These are phyloP conservation scores for Matsumyia berberina DNA, from an alignment of 2,888 invertebrate genomes.

Conservation along the genomic window DNA sequence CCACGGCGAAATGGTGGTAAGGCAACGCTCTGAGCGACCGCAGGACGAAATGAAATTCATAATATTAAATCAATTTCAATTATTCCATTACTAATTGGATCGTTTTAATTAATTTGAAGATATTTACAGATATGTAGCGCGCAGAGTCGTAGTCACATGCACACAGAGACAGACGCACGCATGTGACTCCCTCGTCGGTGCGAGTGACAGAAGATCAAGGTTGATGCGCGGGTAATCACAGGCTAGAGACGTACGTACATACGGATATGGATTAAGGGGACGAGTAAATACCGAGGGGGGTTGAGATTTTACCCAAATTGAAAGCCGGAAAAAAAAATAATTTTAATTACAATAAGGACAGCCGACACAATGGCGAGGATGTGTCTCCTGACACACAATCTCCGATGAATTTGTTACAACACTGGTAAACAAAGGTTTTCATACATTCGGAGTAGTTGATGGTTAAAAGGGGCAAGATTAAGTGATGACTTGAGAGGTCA, in stretches of 20 bases:
- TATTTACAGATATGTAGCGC: constrained; percentile 68
- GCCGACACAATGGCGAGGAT: constrained; percentile 50
- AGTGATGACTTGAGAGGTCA: too few species aligned
- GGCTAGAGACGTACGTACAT: constrained; percentile 36
- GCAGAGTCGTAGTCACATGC: not conserved
- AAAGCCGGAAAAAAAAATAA: constrained; percentile 68
- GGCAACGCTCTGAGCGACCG: constrained; percentile 62
- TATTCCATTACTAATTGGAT: constrained; percentile 77
- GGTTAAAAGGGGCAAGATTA: not conserved
- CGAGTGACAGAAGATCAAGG: constrained; percentile 70
- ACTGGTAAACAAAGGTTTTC: constrained; percentile 31
- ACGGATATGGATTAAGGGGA: constrained; percentile 41
- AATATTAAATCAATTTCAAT: constrained; percentile 77
- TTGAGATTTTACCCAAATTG: constrained; percentile 31
- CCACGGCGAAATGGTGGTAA: constrained; percentile 5
- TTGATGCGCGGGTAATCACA: constrained; percentile 60
- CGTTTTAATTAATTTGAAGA: constrained; percentile 77
- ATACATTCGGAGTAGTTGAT: not conserved
- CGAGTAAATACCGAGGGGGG: constrained; percentile 10
- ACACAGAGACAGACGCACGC: constrained; percentile 3
- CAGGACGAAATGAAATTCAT: constrained; percentile 76
- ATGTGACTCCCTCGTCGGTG: constrained; percentile 15
- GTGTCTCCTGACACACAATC: constrained; percentile 23
- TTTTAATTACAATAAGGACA: constrained; percentile 72
- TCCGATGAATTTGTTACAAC: constrained; percentile 17